phyloP scores from a whole-genome alignment of 2,797 vertebrate genomes.

The Phoeniculus purpureus region DNA sequence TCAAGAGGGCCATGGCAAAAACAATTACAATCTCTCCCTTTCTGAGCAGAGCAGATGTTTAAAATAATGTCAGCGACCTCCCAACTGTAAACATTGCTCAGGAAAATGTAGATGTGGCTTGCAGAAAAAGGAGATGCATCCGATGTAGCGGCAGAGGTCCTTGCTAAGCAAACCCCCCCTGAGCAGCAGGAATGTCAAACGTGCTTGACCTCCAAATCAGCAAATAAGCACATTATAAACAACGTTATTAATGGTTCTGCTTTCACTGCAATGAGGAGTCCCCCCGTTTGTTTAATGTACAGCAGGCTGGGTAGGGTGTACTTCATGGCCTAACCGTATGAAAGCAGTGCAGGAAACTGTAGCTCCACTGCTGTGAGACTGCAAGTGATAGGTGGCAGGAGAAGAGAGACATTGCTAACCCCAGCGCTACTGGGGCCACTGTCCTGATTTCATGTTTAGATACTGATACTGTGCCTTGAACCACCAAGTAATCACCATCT shows the following conservation, averaged over 20 bases:
- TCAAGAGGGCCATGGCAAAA: constrained; percentile 34
- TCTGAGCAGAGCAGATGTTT: constrained; percentile 65
- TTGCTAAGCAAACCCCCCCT: constrained; percentile 18
- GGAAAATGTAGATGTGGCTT: constrained; percentile 45
- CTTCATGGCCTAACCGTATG: constrained; percentile 21
- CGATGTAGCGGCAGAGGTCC: constrained; percentile 40
- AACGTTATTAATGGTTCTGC: constrained; percentile 58
- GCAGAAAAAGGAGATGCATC: not conserved
- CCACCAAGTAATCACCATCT: not conserved
- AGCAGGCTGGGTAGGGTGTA: constrained; percentile 5
- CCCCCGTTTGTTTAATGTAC: constrained; percentile 64
- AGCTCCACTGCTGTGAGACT: not conserved
- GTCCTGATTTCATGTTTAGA: not conserved
- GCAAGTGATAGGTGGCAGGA: not conserved
- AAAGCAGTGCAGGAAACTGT: not conserved
- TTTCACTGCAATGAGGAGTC: constrained; percentile 39
- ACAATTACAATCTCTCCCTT: constrained; percentile 34
- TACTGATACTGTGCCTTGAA: not conserved
- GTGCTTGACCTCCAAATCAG: constrained; percentile 73
- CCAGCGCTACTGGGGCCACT: accelerated
- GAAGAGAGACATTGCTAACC: not conserved
- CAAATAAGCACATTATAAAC: constrained; percentile 74
- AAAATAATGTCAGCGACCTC: constrained; percentile 64
- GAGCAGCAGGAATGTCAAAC: constrained; percentile 69
- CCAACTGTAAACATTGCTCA: constrained; percentile 69